phyloP scores from a whole-genome alignment of 2,888 invertebrate species.

The Mellilla xanthometata region DNA sequence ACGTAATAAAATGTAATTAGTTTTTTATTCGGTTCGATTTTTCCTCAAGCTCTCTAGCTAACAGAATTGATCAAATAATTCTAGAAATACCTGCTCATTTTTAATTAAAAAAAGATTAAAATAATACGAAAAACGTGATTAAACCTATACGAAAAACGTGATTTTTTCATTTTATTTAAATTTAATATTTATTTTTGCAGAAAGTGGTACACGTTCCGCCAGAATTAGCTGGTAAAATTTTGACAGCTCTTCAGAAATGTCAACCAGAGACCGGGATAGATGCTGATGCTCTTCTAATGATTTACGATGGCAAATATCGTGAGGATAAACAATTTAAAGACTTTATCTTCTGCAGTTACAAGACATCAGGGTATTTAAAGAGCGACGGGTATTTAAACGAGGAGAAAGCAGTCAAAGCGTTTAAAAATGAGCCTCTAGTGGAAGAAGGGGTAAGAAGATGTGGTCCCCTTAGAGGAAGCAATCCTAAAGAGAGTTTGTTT shows the following conservation, averaged over 20 bases:
- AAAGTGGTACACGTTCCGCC: constrained; percentile 12
- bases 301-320: constrained; percentile 20
- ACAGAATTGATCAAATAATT: too few relatives aligned
- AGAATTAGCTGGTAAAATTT: not conserved
- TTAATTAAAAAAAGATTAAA: too few relatives aligned
- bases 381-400: constrained; percentile 15
- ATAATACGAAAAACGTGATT: too few relatives aligned
- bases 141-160: too few relatives aligned
- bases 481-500: constrained; percentile 14
- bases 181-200: too few relatives aligned
- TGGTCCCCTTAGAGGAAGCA: constrained; percentile 7
- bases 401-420: constrained; percentile 7
- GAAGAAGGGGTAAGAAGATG: constrained; percentile 15
- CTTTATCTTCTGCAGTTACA: constrained; percentile 23
- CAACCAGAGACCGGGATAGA: constrained; percentile 11
- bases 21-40: too few relatives aligned
- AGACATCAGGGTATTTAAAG: constrained; percentile 9
- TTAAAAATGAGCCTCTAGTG: constrained; percentile 10
- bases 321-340: constrained; percentile 19
- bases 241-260: constrained; percentile 14
- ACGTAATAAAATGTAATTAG: too few relatives aligned
- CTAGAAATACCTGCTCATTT: too few relatives aligned
- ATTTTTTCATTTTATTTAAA: not conserved
- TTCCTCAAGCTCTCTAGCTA: too few relatives aligned
- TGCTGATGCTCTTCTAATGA: constrained; percentile 1